Percentiles rank a stretch among this genome's conserved stretches.
Evolutionary conservation across 2,888 invertebrate genomes (phyloP).

Genomic region (Linhomoeus sp.): DNA sequence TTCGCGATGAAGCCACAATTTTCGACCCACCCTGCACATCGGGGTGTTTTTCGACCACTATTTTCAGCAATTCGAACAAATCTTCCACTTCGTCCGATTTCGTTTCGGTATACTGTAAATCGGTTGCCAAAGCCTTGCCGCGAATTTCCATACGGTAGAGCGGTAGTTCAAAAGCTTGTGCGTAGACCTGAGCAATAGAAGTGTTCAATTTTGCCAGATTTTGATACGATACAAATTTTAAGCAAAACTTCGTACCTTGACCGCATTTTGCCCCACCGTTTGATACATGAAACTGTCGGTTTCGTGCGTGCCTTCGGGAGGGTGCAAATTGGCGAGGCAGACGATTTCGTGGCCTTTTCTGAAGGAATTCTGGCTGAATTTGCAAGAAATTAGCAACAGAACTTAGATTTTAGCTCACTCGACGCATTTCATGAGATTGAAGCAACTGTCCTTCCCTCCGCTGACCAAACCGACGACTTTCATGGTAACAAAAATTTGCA

Average conservation of each 20-base stretch:
- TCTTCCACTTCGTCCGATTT: conserved; percentile 92
- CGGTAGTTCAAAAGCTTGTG: conserved; percentile 79
- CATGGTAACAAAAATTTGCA: conserved; percentile 13
- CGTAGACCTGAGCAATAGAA: conserved; percentile 47
- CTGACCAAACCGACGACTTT: conserved; percentile 37
- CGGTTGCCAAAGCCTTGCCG: conserved; percentile 59
- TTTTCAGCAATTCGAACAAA: conserved; percentile 56
- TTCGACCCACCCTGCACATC: conserved; percentile 14
- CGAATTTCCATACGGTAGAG: conserved; percentile 61
- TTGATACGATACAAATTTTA: neutral
- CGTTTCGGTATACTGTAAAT: conserved; percentile 39
- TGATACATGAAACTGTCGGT: conserved; percentile 98
- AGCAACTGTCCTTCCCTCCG: conserved; percentile 98
- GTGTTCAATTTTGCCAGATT: neutral
- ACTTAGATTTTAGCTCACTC: conserved; percentile 1
- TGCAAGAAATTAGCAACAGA: neutral
- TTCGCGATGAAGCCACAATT: no score
- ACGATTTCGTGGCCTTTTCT: conserved; percentile 84
- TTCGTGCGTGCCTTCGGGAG: conserved; percentile 50
- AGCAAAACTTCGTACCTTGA: conserved; percentile 36
- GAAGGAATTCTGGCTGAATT: no score
- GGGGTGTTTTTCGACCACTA: conserved; percentile 43
- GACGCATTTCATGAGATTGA: conserved; percentile 93
- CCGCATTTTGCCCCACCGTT: conserved; percentile 87
- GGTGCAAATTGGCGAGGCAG: conserved; percentile 82